Conservation (phyloP, 1,140 invertebrate genomes). For the Sogatella furcifera region DNA sequence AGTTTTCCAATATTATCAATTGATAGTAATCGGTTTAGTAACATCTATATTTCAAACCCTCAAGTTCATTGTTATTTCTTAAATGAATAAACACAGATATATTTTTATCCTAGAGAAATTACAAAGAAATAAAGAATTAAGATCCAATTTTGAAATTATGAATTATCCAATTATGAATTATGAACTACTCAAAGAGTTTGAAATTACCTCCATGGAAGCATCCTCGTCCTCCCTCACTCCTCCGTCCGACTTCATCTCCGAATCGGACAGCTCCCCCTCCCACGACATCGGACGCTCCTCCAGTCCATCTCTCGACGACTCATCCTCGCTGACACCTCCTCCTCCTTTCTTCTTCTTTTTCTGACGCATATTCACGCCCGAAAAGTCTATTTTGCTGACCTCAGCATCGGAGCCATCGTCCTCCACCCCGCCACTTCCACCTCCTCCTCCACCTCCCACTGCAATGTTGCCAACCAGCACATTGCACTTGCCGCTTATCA, state of each 20-base stretch:
- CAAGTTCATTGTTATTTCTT: no score
- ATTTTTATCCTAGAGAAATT: no score
- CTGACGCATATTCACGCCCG: conserved; percentile 39
- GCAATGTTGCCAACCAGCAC: conserved; percentile 18
- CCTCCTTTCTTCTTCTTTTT: conserved; percentile 36
- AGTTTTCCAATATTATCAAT: no score
- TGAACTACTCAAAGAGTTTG: no score
- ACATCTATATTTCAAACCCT: no score
- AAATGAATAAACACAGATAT: no score
- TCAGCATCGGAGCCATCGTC: conserved; percentile 41
- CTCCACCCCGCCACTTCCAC: conserved; percentile 36
- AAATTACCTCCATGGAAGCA: conserved; percentile 38
- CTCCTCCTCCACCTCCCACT: conserved; percentile 36
- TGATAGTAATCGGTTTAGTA: no score
- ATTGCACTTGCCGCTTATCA: conserved; percentile 18
- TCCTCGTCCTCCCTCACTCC: conserved; percentile 33
- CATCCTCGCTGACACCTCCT: conserved; percentile 27
- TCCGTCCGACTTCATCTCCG: conserved; percentile 40
- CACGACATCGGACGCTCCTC: conserved; percentile 74
- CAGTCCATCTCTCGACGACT: conserved; percentile 29
- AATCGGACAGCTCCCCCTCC: conserved; percentile 80
- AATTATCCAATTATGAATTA: no score
- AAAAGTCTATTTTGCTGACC: conserved; percentile 43
- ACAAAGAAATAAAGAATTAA: no score
- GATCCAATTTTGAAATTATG: no score